Evolutionary conservation across 2,888 invertebrate genomes (phyloP).

Genomic region (Pherbina coryleti): DNA sequence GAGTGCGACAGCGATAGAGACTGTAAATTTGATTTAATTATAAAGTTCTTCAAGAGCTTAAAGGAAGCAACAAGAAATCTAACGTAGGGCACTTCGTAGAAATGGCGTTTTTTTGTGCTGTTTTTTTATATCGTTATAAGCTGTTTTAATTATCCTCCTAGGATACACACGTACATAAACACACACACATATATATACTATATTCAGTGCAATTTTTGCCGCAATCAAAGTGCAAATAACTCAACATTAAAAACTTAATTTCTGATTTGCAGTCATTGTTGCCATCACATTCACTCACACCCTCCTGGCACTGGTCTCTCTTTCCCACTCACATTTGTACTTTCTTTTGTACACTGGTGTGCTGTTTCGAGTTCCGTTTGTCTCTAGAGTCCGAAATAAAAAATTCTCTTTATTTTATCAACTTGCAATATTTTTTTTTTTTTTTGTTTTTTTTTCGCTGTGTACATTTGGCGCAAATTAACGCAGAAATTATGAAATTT

Average conservation of each 20-base stretch:
- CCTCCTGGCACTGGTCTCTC: not conserved
- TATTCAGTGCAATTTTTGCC: not conserved
- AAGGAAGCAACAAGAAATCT: no score
- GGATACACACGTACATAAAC: not conserved
- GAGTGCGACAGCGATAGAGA: no score
- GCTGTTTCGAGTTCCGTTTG: slow-evolving; percentile 1
- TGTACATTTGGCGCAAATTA: slow-evolving; percentile 31
- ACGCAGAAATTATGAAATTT: slow-evolving; percentile 43
- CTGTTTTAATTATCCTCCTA: slow-evolving; percentile 16
- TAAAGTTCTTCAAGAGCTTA: no score
- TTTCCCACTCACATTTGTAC: not conserved
- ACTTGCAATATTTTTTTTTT: not conserved
- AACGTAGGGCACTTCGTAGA: no score
- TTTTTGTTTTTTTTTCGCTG: slow-evolving; percentile 3
- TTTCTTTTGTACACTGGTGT: not conserved
- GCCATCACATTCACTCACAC: not conserved
- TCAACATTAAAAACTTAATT: slow-evolving; percentile 45
- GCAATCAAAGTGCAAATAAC: slow-evolving; percentile 45
- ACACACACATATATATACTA: not conserved
- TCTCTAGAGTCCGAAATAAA: not conserved
- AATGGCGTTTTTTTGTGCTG: not conserved
- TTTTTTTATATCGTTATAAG: not conserved
- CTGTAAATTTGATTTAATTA: no score
- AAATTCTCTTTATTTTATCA: slow-evolving; percentile 26
- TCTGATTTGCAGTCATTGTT: slow-evolving; percentile 23